Conservation (phyloP, 2,888 invertebrate genomes). For the Melipona bicolor region DNA sequence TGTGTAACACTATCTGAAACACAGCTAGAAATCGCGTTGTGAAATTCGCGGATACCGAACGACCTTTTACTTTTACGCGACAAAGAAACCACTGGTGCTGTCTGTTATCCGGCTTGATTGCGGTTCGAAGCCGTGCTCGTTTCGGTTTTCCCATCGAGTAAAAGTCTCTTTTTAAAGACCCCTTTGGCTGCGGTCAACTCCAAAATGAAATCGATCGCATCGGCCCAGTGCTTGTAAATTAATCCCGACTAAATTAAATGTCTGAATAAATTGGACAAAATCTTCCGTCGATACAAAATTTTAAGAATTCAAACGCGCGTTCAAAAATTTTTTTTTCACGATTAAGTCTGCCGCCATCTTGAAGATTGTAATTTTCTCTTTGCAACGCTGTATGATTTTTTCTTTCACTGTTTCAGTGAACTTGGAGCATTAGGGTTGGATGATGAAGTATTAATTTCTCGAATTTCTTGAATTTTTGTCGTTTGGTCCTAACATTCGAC, state of each 20-base stretch:
- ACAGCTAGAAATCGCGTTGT: slow-evolving; percentile 27
- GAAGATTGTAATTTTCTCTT: too few species aligned
- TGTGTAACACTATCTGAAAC: slow-evolving; percentile 17
- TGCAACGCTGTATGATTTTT: too few species aligned
- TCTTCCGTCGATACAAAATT: not conserved
- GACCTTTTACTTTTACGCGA: slow-evolving; percentile 42
- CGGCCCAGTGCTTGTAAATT: not conserved
- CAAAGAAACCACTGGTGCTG: slow-evolving; percentile 25
- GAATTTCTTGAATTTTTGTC: too few species aligned
- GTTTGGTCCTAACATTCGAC: too few species aligned
- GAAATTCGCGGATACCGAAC: slow-evolving; percentile 28
- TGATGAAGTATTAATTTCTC: too few species aligned
- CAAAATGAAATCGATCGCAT: not conserved
- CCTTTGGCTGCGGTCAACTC: not conserved
- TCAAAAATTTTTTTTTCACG: too few species aligned
- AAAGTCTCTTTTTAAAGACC: slow-evolving; percentile 10
- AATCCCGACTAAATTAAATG: not conserved
- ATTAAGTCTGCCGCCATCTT: too few species aligned
- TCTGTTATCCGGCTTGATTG: slow-evolving; percentile 11
- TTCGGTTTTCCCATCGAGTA: slow-evolving; percentile 8
- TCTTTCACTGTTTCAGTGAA: too few species aligned
- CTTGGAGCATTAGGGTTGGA: too few species aligned
- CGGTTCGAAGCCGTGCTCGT: not conserved
- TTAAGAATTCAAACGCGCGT: too few species aligned
- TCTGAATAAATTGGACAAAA: not conserved